Conservation (phyloP, 2,888 invertebrate genomes). For the Empis livida region DNA sequence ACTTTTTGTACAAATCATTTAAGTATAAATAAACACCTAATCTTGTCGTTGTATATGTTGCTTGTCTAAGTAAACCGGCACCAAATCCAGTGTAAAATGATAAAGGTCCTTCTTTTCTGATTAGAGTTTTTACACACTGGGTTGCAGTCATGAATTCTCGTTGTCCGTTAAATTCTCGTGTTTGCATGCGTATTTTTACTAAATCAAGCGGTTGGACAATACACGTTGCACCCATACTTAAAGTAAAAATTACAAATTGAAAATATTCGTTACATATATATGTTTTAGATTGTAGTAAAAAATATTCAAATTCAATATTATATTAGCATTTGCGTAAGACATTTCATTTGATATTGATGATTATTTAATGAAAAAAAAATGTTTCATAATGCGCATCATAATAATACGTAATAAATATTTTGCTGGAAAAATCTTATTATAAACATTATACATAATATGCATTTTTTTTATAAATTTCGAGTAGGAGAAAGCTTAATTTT, state of each 20-base stretch:
- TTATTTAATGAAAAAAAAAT: too few species aligned
- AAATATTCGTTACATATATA: too few species aligned
- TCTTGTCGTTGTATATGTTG: conserved; percentile 94
- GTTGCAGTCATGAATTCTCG: conserved; percentile 69
- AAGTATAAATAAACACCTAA: conserved; percentile 88
- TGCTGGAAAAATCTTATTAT: too few species aligned
- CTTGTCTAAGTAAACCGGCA: conserved; percentile 86
- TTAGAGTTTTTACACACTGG: conserved; percentile 63
- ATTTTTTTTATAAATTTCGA: too few species aligned
- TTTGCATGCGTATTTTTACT: conserved; percentile 96
- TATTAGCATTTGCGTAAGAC: too few species aligned
- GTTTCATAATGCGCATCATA: too few species aligned
- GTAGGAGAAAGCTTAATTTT: too few species aligned
- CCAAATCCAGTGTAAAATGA: conserved; percentile 86
- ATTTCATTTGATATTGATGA: too few species aligned
- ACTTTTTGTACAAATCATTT: conserved; percentile 63
- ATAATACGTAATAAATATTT: too few species aligned
- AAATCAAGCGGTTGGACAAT: conserved; percentile 96
- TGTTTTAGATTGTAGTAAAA: too few species aligned
- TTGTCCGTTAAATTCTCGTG: conserved; percentile 60
- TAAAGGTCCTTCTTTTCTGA: conserved; percentile 74
- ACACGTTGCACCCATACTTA: conserved; percentile 86
- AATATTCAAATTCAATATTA: too few species aligned
- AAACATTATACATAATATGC: too few species aligned
- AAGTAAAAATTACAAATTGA: background rate